These are phyloP conservation scores for Erynnis tages DNA, from an alignment of 2,888 invertebrate genomes.

Conservation along the genomic window DNA sequence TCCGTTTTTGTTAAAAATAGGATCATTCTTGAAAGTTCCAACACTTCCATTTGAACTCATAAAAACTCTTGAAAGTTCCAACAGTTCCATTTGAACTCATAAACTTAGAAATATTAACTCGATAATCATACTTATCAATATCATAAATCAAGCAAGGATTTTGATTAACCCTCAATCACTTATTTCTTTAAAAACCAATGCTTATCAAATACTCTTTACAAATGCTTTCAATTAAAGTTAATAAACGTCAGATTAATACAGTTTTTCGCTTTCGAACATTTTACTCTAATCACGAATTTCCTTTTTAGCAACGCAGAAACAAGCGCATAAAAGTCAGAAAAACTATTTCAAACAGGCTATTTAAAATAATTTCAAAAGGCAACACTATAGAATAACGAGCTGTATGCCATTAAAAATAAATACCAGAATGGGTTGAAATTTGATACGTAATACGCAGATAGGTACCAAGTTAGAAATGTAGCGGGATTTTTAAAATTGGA, in stretches of 20 bases:
- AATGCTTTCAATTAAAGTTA: not conserved
- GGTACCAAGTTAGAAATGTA: constrained; percentile 35
- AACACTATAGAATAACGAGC: constrained; percentile 18
- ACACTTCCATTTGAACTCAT: too few relatives aligned
- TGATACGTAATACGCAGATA: constrained; percentile 20
- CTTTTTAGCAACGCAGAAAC: constrained; percentile 16
- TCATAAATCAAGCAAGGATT: too few relatives aligned
- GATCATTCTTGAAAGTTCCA: too few relatives aligned
- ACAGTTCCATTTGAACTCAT: too few relatives aligned
- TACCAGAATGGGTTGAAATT: constrained; percentile 17
- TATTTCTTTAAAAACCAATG: too few relatives aligned
- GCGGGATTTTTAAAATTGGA: constrained; percentile 35
- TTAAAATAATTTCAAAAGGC: constrained; percentile 25
- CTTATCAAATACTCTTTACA: too few relatives aligned
- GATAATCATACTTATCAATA: too few relatives aligned
- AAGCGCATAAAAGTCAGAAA: constrained; percentile 22
- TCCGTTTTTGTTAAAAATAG: too few relatives aligned
- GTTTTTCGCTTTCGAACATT: constrained; percentile 15
- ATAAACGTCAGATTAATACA: constrained; percentile 4
- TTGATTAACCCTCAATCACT: too few relatives aligned
- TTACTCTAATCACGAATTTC: constrained; percentile 16
- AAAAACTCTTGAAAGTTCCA: too few relatives aligned
- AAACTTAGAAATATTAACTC: too few relatives aligned
- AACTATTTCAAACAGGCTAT: constrained; percentile 22
- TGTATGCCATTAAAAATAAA: constrained; percentile 23